Evolutionary conservation across 2,888 invertebrate genomes (phyloP).

Genomic region (Spisula solida): DNA sequence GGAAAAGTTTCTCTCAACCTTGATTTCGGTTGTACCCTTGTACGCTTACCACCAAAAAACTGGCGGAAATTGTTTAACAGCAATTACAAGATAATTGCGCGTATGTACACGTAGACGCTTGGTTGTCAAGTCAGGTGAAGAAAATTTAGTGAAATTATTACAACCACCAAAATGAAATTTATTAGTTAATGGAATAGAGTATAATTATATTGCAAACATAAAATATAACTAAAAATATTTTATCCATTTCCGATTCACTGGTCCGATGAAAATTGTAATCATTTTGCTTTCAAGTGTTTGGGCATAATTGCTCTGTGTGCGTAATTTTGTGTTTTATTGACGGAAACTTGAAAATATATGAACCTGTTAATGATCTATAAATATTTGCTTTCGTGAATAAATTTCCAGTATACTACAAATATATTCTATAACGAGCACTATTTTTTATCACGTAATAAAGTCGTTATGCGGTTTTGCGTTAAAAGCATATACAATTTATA

Average conservation of each 20-base stretch:
- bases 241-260: conserved; percentile 45
- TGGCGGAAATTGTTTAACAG: too few relatives aligned
- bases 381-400: conserved; percentile 14
- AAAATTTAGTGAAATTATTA: not conserved
- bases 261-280: conserved; percentile 42
- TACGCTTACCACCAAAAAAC: too few relatives aligned
- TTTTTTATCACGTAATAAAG: not conserved
- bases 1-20: too few relatives aligned
- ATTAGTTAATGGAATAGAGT: not conserved
- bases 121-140: too few relatives aligned
- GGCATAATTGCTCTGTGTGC: not conserved
- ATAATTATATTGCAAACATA: not conserved
- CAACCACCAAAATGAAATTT: not conserved
- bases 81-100: too few relatives aligned
- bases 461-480: not conserved
- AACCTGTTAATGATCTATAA: not conserved
- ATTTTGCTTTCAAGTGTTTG: conserved; percentile 32
- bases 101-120: too few relatives aligned
- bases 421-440: not conserved
- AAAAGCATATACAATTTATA: not conserved
- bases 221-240: conserved; percentile 29
- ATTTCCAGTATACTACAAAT: not conserved
- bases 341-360: conserved; percentile 27
- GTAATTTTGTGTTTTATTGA: conserved; percentile 29
- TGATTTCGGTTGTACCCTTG: too few relatives aligned